Conservation (phyloP, 2,888 invertebrate genomes). For the Oeneis ivallda region DNA sequence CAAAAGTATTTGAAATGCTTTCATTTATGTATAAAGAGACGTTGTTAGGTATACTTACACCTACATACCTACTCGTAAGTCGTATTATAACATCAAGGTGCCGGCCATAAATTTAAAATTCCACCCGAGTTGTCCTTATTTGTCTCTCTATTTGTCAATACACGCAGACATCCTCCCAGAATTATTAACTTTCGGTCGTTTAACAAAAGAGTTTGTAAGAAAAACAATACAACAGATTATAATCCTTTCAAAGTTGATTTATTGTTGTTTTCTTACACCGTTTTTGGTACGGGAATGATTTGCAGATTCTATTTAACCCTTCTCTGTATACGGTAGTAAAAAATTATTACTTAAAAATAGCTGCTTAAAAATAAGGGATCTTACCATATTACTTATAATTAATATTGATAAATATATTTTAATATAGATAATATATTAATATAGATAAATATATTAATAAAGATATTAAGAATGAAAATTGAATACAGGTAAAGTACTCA, state of each 20-base stretch:
- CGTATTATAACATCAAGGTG: not conserved
- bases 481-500: too few relatives aligned
- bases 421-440: too few relatives aligned
- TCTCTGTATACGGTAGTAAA: conserved; percentile 11
- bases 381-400: too few relatives aligned
- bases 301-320: conserved; percentile 20
- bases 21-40: conserved; percentile 28
- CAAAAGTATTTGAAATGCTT: too few relatives aligned
- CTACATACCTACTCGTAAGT: too few relatives aligned
- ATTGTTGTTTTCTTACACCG: conserved; percentile 45
- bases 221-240: conserved; percentile 60
- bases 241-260: conserved; percentile 68
- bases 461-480: too few relatives aligned
- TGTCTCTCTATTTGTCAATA: conserved; percentile 57
- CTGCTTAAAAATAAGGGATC: not conserved
- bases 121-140: conserved; percentile 52
- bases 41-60: not conserved
- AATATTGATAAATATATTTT: too few relatives aligned
- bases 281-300: conserved; percentile 12
- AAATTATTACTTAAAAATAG: conserved; percentile 2
- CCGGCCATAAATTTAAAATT: conserved; percentile 58
- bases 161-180: conserved; percentile 39
- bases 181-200: conserved; percentile 43
- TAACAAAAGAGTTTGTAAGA: conserved; percentile 47
- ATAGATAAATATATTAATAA: too few relatives aligned